Percentiles rank a stretch among this genome's conserved stretches.
Evolutionary conservation across 1,140 invertebrate species (phyloP).

Genomic region (Acromyrmex heyeri): DNA sequence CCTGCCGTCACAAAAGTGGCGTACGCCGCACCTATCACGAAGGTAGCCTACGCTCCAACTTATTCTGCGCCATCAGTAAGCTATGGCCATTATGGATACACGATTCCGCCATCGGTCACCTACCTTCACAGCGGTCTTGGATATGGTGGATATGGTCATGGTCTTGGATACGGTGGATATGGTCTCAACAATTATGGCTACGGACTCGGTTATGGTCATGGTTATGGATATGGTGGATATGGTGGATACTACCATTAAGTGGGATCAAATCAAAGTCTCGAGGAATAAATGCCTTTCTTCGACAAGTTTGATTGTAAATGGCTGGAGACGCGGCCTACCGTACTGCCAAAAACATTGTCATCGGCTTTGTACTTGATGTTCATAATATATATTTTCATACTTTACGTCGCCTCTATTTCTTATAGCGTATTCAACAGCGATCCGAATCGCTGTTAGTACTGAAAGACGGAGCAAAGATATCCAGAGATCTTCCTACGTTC

Average conservation of each 20-base stretch:
- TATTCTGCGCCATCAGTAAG: constrained; percentile 37
- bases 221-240: constrained; percentile 68
- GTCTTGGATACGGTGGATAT: constrained; percentile 66
- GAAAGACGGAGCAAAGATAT: background rate
- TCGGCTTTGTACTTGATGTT: constrained; percentile 53
- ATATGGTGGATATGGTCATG: constrained; percentile 61
- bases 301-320: constrained; percentile 10
- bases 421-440: background rate
- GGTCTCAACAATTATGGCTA: constrained; percentile 64
- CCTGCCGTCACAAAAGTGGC: constrained; percentile 74
- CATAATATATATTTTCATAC: constrained; percentile 44
- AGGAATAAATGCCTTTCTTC: background rate
- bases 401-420: constrained; percentile 24
- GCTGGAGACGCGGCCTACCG: background rate
- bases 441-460: background rate
- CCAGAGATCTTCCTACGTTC: background rate
- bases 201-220: constrained; percentile 68
- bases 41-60: constrained; percentile 57
- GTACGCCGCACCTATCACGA: constrained; percentile 72
- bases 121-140: background rate
- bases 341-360: constrained; percentile 40
- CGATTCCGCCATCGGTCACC: constrained; percentile 45
- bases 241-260: constrained; percentile 61
- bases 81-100: constrained; percentile 64
- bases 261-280: background rate